A percentile compares a stretch with the other conserved stretches of the same genome.
These are phyloP conservation scores for Talpa occidentalis DNA, from an alignment of 2,113 vertebrate species.

Conservation along the genomic window DNA sequence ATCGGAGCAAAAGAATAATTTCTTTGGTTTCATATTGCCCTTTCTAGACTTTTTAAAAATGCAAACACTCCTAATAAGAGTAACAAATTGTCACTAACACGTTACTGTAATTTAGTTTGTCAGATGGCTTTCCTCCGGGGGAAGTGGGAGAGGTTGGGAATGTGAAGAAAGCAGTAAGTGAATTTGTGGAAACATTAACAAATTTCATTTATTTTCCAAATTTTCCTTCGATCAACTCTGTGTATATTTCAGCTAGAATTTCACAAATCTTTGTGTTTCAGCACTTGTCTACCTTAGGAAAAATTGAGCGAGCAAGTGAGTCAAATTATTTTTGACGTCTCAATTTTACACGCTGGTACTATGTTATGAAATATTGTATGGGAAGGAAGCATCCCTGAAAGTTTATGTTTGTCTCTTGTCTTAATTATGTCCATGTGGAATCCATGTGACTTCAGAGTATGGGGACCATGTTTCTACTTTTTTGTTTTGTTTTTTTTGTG, in stretches of 20 bases:
- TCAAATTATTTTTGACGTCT: conserved; percentile 20
- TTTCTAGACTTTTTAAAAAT: not conserved
- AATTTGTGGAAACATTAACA: not conserved
- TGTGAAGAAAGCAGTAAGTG: not conserved
- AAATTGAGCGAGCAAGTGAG: conserved; percentile 14
- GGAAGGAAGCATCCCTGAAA: not conserved
- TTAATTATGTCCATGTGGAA: conserved; percentile 64
- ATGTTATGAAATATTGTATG: conserved; percentile 40
- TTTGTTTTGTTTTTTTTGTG: not conserved
- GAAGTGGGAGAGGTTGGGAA: not conserved
- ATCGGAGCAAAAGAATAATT: not conserved
- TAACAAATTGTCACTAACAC: conserved; percentile 17
- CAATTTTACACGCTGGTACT: not conserved
- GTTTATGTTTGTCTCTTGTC: conserved; percentile 60
- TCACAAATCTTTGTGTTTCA: conserved; percentile 37
- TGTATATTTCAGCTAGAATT: conserved; percentile 37
- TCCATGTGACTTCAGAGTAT: conserved; percentile 39
- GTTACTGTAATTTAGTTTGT: conserved; percentile 29
- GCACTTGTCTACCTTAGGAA: conserved; percentile 45
- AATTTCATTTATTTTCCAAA: conserved; percentile 47
- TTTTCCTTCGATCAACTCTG: conserved; percentile 27
- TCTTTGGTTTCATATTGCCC: conserved; percentile 14
- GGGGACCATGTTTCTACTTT: not conserved
- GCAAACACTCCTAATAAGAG: not conserved
- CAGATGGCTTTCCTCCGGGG: conserved; percentile 5